phyloP scores from a whole-genome alignment of 2,113 vertebrate species.

The Rallus limicola region DNA sequence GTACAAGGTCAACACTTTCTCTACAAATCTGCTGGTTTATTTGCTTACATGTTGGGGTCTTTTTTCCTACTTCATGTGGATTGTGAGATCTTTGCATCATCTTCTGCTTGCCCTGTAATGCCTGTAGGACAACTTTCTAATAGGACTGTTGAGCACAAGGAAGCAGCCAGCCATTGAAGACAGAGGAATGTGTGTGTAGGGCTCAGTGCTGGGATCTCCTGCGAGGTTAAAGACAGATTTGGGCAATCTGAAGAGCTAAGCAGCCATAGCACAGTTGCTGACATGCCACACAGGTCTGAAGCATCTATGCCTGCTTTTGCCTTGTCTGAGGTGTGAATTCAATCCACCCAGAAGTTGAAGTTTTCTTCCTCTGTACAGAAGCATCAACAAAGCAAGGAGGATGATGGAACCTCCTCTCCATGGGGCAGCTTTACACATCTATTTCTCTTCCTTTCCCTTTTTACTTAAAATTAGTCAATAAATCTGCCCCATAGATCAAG shows the following conservation, averaged over 20 bases:
- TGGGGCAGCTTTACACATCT: not conserved
- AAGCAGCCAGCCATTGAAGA: accelerated
- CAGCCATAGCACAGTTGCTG: accelerated
- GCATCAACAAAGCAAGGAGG: not conserved
- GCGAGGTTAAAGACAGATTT: not conserved
- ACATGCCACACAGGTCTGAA: not conserved
- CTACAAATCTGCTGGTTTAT: not conserved
- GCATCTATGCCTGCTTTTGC: accelerated
- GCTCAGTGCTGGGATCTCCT: not conserved
- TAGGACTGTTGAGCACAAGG: accelerated
- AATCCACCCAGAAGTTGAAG: accelerated
- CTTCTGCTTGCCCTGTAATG: not conserved
- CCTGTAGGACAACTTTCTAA: not conserved
- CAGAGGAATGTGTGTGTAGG: not conserved
- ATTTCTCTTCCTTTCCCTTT: not conserved
- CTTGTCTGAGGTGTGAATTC: not conserved
- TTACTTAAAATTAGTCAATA: not conserved
- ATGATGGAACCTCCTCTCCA: not conserved
- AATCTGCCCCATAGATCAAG: not conserved
- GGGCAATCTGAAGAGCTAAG: not conserved
- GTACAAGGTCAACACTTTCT: not conserved
- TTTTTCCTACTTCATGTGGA: not conserved
- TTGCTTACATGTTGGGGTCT: not conserved
- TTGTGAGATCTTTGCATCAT: not conserved
- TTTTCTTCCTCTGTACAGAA: not conserved